A percentile compares a stretch with the other conserved stretches of the same genome.
Evolutionary conservation across 2,888 invertebrate genomes (phyloP).

Genomic region (Trachelus tabidus): DNA sequence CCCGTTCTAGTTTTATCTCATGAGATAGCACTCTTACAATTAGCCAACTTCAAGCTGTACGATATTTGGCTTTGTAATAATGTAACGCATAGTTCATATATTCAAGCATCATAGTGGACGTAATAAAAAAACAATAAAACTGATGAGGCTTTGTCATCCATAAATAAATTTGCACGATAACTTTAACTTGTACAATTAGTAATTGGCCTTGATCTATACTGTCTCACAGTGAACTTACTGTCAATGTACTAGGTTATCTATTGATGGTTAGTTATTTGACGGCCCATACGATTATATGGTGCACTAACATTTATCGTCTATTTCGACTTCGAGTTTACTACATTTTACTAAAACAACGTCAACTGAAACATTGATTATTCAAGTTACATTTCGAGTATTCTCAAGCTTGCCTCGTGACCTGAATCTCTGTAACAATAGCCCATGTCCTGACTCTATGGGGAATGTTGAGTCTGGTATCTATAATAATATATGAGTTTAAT

Average conservation of each 20-base stretch:
- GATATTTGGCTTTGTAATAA: neutral
- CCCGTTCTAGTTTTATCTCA: neutral
- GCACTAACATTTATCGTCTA: neutral
- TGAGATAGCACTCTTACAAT: neutral
- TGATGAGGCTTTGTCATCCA: neutral
- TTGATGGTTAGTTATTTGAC: neutral
- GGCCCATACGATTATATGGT: neutral
- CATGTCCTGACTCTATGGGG: constrained; percentile 5
- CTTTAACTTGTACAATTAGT: neutral
- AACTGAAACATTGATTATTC: neutral
- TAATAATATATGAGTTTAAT: constrained; percentile 10
- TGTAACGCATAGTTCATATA: neutral
- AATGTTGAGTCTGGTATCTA: neutral
- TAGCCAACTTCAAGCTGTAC: neutral
- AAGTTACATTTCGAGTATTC: neutral
- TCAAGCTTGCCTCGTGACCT: constrained; percentile 4
- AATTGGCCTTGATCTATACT: neutral
- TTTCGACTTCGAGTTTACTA: neutral
- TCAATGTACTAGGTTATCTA: neutral
- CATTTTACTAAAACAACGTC: neutral
- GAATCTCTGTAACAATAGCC: neutral
- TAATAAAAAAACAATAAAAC: neutral
- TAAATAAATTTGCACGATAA: neutral
- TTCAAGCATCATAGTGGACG: neutral
- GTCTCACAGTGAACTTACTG: neutral